Evolutionary conservation across 2,797 vertebrate genomes (phyloP), one percentile per base, ranked within the genome.

Genomic region (Molossus molossus): DNA sequence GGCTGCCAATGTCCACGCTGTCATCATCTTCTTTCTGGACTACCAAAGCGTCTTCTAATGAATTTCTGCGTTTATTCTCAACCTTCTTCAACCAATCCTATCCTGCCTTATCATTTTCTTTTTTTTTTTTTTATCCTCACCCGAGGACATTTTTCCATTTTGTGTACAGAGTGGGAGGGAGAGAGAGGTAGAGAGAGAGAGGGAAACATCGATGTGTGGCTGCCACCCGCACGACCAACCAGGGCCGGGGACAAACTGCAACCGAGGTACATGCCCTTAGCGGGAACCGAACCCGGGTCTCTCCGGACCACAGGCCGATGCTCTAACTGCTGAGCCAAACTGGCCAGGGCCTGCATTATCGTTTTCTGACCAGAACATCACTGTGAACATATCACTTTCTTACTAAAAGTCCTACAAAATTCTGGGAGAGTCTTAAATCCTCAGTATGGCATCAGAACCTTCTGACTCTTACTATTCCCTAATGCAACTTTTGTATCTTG

Each of bases 61-160:
- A 73, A 21, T 58, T 73, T 79, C 57, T 95, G 48, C 27, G 37
- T 85, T 87, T 88, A n/a, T 55, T 83, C 23, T 72, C 70, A 87
- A 70, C 12, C 37, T 48, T 84, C 67, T 72, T 86, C 53, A 92
- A 77, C 25, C 15, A 79, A 15, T 40, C 40, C 48, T 65, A 21
- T 37, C 29, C 40, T 5, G n/a, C 29, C 12, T 65, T 82, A 64
- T 33, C 40, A 82, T 86, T 89, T 64, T 85, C n/a, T 86, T n/a
- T n/a, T n/a, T n/a, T n/a, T n/a, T n/a, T n/a, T n/a, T n/a, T n/a
- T n/a, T n/a, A n/a, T n/a, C n/a, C n/a, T n/a, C n/a, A n/a, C n/a
- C n/a, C n/a, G n/a, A n/a, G n/a, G n/a, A n/a, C n/a, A n/a, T n/a
- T n/a, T n/a, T n/a, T n/a, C n/a, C n/a, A n/a, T n/a, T n/a, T n/a